phyloP scores from a whole-genome alignment of 2,888 invertebrate species.

The Drosophila quinaria region DNA sequence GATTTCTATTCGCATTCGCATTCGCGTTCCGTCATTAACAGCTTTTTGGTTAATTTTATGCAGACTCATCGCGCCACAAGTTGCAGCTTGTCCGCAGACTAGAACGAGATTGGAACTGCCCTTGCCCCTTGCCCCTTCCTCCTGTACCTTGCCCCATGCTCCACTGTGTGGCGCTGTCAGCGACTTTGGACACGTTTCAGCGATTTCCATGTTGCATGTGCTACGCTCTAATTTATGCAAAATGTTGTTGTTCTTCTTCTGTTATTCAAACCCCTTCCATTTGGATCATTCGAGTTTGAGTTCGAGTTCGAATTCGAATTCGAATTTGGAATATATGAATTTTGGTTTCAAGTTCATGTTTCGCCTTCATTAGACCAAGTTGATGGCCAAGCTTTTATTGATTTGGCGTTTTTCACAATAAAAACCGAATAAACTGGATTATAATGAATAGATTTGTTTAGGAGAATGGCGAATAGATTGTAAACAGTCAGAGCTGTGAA shows the following conservation, averaged over 20 bases:
- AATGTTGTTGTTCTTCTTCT: constrained; percentile 59
- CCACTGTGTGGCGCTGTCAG: constrained; percentile 53
- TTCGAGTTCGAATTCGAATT: constrained; percentile 9
- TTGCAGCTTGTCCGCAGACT: constrained; percentile 10
- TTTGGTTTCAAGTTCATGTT: constrained; percentile 46
- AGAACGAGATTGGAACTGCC: constrained; percentile 11
- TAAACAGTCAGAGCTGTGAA: constrained; percentile 16
- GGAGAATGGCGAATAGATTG: constrained; percentile 4
- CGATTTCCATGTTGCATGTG: constrained; percentile 73
- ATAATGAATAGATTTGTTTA: constrained; percentile 21
- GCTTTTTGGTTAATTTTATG: constrained; percentile 75
- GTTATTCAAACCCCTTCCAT: constrained; percentile 55
- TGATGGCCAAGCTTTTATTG: constrained; percentile 55
- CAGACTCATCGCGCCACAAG: constrained; percentile 31
- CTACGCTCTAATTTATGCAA: constrained; percentile 80
- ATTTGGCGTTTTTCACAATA: constrained; percentile 31
- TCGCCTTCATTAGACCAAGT: constrained; percentile 46
- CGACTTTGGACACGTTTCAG: constrained; percentile 72
- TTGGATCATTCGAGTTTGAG: background rate
- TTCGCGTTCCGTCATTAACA: constrained; percentile 69
- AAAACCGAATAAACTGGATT: constrained; percentile 24
- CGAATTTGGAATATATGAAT: constrained; percentile 10
- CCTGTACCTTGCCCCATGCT: constrained; percentile 2
- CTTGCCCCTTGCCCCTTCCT: constrained; percentile 13
- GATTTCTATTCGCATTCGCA: constrained; percentile 6